Conservation (phyloP, 2,797 vertebrate genomes). For the Phoxinus dragarum region DNA sequence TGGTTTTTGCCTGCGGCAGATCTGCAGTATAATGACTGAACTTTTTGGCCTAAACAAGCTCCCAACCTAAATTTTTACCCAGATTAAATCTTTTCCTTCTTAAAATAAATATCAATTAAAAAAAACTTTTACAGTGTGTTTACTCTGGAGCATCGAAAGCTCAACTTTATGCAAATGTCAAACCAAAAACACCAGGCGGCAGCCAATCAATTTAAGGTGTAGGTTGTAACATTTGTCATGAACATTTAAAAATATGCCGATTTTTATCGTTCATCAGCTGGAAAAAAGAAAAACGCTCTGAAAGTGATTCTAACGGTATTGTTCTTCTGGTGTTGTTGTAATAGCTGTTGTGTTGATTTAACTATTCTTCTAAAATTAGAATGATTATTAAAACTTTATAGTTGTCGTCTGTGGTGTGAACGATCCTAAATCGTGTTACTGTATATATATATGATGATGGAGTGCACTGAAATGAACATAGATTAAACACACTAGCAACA, state of each 20-base stretch:
- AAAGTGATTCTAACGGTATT: neutral
- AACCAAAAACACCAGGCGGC: neutral
- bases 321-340: neutral
- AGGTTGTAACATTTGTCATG: too few relatives aligned
- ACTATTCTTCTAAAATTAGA: neutral
- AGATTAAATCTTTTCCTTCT: neutral
- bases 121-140: neutral
- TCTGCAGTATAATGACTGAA: slow-evolving; percentile 2
- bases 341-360: neutral
- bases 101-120: neutral
- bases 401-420: neutral
- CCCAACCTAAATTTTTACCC: neutral
- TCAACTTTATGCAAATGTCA: neutral
- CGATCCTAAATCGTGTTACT: neutral
- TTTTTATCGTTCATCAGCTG: neutral
- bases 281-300: neutral
- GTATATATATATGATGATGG: neutral
- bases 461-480: neutral
- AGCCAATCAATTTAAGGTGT: neutral
- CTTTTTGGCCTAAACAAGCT: slow-evolving; percentile 18
- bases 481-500: neutral
- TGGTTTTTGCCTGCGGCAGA: slow-evolving; percentile 22
- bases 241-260: too few relatives aligned
- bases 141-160: neutral
- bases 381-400: neutral